Conservation (phyloP, 2,797 vertebrate species). For the Rousettus madagascariensis region DNA sequence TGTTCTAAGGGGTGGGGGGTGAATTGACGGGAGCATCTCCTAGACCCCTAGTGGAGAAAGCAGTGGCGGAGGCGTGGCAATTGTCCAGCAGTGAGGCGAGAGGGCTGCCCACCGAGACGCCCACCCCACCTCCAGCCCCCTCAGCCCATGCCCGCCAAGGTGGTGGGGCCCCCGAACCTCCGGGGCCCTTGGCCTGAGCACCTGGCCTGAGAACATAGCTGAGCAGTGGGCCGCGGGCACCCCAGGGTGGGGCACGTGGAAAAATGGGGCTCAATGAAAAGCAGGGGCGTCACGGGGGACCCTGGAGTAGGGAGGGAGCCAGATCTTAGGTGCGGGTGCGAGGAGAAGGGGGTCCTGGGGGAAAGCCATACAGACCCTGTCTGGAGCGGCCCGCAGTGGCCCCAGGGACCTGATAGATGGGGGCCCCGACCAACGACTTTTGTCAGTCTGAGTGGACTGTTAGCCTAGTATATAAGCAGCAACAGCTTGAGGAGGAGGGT, state of each 20-base stretch:
- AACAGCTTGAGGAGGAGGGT: not conserved
- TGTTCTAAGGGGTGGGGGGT: not conserved
- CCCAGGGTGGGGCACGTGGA: accelerated
- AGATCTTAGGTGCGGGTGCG: not conserved
- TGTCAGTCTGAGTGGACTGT: not conserved
- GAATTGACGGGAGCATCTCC: not conserved
- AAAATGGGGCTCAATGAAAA: not conserved
- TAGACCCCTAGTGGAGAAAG: not conserved
- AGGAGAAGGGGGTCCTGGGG: not conserved
- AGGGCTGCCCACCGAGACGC: not conserved
- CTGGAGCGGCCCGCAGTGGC: not conserved
- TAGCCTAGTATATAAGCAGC: not conserved
- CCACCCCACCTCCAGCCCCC: not conserved
- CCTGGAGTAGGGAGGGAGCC: not conserved
- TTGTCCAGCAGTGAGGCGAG: not conserved
- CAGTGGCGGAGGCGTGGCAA: accelerated
- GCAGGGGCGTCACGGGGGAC: not conserved
- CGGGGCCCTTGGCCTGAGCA: not conserved
- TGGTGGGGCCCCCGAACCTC: not conserved
- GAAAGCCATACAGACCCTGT: not conserved
- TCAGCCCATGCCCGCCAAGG: not conserved
- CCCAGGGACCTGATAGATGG: not conserved
- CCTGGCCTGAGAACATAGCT: not conserved
- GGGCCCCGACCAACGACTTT: too few relatives aligned
- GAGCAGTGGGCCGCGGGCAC: not conserved